Conservation (phyloP, 2,888 invertebrate genomes). For the Rhopalosiphum nymphaeae region DNA sequence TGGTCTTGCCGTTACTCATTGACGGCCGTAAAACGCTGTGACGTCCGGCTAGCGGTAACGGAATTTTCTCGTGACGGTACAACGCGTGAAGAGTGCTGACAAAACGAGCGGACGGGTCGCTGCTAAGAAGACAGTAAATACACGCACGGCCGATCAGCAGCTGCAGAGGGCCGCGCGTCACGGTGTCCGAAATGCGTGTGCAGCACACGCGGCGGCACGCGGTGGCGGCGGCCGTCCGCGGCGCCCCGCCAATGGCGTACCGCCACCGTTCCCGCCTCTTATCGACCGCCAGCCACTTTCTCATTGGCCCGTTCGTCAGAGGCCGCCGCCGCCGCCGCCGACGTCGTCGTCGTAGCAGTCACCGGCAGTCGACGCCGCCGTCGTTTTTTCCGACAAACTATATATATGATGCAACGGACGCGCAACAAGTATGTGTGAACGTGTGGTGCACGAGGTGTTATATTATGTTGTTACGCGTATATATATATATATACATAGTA, state of each 20-base stretch:
- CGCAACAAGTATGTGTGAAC: slow-evolving; percentile 9
- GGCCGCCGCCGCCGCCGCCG: not conserved
- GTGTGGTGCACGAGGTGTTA: not conserved
- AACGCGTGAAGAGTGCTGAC: no score
- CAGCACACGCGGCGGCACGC: slow-evolving; percentile 15
- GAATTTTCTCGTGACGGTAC: not conserved
- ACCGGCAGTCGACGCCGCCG: not conserved
- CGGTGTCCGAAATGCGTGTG: slow-evolving; percentile 48
- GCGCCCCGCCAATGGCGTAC: slow-evolving; percentile 56
- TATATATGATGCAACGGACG: not conserved
- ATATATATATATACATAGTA: no score
- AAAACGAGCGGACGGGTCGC: not conserved
- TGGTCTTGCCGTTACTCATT: slow-evolving; percentile 1
- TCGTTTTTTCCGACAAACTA: not conserved
- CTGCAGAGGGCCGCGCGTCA: slow-evolving; percentile 43
- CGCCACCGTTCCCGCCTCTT: slow-evolving; percentile 57
- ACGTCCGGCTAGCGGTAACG: not conserved
- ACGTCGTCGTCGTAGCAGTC: not conserved
- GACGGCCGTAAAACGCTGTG: not conserved
- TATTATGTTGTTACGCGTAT: not conserved
- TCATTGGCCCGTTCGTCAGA: slow-evolving; percentile 38
- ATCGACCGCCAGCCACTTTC: slow-evolving; percentile 52
- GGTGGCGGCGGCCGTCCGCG: not conserved
- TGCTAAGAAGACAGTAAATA: not conserved
- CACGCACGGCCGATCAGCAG: slow-evolving; percentile 9